Conservation (phyloP, 2,888 invertebrate genomes). For the Erebia epiphron region DNA sequence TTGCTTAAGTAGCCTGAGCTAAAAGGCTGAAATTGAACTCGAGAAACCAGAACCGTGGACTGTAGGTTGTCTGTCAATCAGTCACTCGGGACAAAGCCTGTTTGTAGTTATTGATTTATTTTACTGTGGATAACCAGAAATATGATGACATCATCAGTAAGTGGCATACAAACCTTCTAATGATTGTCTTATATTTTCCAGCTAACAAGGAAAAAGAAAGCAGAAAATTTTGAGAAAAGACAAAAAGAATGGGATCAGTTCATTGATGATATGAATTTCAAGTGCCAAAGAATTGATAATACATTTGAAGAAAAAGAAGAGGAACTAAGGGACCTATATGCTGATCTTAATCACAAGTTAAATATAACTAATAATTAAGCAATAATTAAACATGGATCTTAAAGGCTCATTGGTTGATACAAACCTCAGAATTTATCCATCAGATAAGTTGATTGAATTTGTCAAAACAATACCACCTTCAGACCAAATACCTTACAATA, state of each 20-base stretch:
- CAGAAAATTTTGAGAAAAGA: conserved; percentile 61
- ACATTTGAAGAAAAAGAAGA: conserved; percentile 91
- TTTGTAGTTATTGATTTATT: too few species aligned
- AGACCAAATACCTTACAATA: conserved; percentile 78
- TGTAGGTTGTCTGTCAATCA: too few species aligned
- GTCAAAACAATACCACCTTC: conserved; percentile 74
- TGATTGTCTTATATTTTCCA: conserved; percentile 8
- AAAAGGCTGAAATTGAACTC: too few species aligned
- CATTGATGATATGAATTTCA: conserved; percentile 89
- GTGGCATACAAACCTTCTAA: not conserved
- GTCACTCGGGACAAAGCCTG: too few species aligned
- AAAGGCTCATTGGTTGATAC: conserved; percentile 85
- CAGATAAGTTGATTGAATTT: conserved; percentile 81
- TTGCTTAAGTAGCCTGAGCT: too few species aligned
- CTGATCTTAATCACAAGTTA: conserved; percentile 88
- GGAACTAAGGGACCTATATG: conserved; percentile 88
- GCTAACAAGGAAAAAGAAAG: conserved; percentile 46
- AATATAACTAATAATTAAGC: conserved; percentile 78
- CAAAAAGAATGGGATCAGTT: conserved; percentile 87
- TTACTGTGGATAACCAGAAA: too few species aligned
- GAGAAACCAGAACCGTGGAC: too few species aligned
- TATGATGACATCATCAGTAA: not conserved
- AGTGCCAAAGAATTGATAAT: conserved; percentile 89
- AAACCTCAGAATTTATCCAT: conserved; percentile 85
- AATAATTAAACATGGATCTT: conserved; percentile 63